phyloP scores from a whole-genome alignment of 2,113 vertebrate genomes.

The Dendropsophus ebraccatus region DNA sequence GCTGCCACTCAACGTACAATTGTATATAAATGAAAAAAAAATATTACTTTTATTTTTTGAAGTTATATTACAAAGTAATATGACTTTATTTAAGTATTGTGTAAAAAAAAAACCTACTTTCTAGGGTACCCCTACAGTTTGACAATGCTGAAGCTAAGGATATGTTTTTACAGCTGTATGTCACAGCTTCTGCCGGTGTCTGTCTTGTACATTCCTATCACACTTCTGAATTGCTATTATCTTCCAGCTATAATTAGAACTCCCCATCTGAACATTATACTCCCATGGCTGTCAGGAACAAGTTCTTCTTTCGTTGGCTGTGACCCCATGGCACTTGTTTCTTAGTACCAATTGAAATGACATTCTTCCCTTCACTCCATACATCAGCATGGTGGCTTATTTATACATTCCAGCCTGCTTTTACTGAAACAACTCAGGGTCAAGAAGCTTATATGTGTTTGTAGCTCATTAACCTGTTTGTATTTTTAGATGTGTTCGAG shows the following conservation, averaged over 20 bases:
- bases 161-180: constrained; percentile 34
- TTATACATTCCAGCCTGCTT: constrained; percentile 20
- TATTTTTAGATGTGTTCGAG: neutral
- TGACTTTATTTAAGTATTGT: too few species aligned
- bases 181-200: neutral
- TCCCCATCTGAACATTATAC: constrained; percentile 21
- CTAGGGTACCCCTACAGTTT: too few species aligned
- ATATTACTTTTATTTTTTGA: too few species aligned
- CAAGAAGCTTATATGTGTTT: neutral
- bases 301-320: constrained; percentile 13
- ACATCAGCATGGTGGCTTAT: neutral
- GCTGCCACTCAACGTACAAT: too few species aligned
- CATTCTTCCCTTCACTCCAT: constrained; percentile 15
- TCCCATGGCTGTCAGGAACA: constrained; percentile 13
- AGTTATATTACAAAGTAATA: too few species aligned
- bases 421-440: constrained; percentile 10
- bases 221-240: constrained; percentile 31
- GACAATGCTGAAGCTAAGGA: neutral
- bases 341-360: constrained; percentile 9
- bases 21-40: too few species aligned
- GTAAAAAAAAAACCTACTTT: too few species aligned
- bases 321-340: constrained; percentile 18
- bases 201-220: constrained; percentile 16
- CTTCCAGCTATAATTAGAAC: constrained; percentile 44
- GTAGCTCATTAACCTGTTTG: constrained; percentile 19